Evolutionary conservation across 2,888 invertebrate genomes (phyloP).

Genomic region (Sinohyriopsis cumingii): DNA sequence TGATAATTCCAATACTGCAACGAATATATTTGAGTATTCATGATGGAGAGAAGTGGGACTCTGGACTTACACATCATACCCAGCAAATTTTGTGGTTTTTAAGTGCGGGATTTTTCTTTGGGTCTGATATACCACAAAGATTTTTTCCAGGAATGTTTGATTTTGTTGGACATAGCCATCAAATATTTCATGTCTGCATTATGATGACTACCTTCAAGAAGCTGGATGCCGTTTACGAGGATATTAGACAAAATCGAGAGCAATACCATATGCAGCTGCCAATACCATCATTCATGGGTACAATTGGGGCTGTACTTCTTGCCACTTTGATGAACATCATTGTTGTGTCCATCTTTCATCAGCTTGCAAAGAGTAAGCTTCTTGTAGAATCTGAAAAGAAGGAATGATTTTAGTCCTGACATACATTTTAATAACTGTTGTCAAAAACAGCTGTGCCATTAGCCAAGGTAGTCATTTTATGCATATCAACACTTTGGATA

Average conservation of each 20-base stretch:
- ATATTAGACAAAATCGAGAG: conserved; percentile 50
- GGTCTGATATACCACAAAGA: conserved; percentile 68
- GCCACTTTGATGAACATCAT: conserved; percentile 53
- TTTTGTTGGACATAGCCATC: conserved; percentile 69
- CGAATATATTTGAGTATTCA: conserved; percentile 53
- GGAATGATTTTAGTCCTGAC: too few species aligned
- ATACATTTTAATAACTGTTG: too few species aligned
- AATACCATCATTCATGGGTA: conserved; percentile 57
- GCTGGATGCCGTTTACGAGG: conserved; percentile 66
- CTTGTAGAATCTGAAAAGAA: conserved; percentile 14
- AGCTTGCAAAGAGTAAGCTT: conserved; percentile 43
- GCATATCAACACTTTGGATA: too few species aligned
- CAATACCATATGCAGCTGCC: conserved; percentile 46
- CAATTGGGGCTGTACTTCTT: conserved; percentile 63
- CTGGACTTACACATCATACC: conserved; percentile 60
- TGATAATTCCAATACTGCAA: conserved; percentile 65
- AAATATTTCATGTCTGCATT: conserved; percentile 70
- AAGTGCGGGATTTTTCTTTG: conserved; percentile 67
- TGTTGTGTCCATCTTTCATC: conserved; percentile 52
- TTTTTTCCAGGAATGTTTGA: conserved; percentile 68
- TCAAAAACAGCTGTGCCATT: too few species aligned
- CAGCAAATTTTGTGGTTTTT: conserved; percentile 68
- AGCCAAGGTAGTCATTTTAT: too few species aligned
- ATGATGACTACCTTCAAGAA: conserved; percentile 65
- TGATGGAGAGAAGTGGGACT: conserved; percentile 49